A percentile compares a stretch with the other conserved stretches of the same genome.
These are phyloP conservation scores for Rhinatrema bivittatum DNA, from an alignment of 2,797 vertebrate species.

Conservation along the genomic window DNA sequence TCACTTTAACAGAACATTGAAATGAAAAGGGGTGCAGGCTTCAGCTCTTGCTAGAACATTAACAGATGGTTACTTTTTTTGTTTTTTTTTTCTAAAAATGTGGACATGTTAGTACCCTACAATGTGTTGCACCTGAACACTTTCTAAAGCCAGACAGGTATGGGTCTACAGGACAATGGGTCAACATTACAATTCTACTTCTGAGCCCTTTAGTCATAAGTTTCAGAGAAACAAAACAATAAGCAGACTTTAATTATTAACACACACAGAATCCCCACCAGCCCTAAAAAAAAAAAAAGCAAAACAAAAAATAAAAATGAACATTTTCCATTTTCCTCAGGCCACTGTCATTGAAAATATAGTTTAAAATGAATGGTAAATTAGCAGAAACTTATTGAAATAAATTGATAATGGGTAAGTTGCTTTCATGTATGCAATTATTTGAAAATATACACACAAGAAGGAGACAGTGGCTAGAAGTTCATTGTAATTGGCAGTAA, in stretches of 20 bases:
- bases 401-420: conserved; percentile 27
- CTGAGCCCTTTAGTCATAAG: conserved; percentile 16
- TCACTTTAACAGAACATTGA: conserved; percentile 13
- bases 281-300: conserved; percentile 7
- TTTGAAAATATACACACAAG: conserved; percentile 33
- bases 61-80: conserved; percentile 12
- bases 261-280: conserved; percentile 1
- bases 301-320: too few species aligned
- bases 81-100: conserved; percentile 11
- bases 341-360: conserved; percentile 15
- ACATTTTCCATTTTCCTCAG: background rate
- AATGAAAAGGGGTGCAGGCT: conserved; percentile 14
- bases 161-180: background rate
- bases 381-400: conserved; percentile 29
- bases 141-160: conserved; percentile 8
- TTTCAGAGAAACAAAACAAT: conserved; percentile 10
- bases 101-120: conserved; percentile 10
- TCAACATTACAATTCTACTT: conserved; percentile 6
- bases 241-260: conserved; percentile 10
- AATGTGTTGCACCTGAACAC: conserved; percentile 4
- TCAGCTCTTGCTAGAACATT: conserved; percentile 28
- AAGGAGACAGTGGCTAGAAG: conserved; percentile 22
- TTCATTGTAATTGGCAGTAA: conserved; percentile 25
- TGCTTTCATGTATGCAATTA: conserved; percentile 12
- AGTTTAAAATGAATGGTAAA: conserved; percentile 20